A percentile compares a stretch with the other conserved stretches of the same genome.
Evolutionary conservation across 2,888 invertebrate genomes (phyloP).

Genomic region (Patella depressa): DNA sequence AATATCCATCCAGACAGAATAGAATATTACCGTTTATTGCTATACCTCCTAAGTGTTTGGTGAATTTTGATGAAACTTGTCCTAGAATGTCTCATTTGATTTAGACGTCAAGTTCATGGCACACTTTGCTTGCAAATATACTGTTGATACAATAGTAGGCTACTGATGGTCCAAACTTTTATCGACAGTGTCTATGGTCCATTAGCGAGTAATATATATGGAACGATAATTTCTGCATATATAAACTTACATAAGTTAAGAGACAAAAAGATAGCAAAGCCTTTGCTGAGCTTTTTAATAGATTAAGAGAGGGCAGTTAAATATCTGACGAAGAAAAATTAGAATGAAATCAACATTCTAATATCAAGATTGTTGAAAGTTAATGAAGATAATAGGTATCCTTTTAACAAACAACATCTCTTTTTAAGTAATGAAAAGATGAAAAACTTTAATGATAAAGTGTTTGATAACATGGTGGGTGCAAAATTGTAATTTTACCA

Average conservation of each 20-base stretch:
- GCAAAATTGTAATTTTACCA: background rate
- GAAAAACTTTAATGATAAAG: background rate
- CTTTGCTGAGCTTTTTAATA: constrained; percentile 29
- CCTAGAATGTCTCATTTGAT: too few species aligned
- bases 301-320: constrained; percentile 38
- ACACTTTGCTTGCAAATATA: too few species aligned
- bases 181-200: too few species aligned
- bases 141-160: too few species aligned
- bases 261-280: constrained; percentile 6
- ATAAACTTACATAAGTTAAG: constrained; percentile 39
- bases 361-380: background rate
- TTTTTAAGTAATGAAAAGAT: background rate
- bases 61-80: too few species aligned
- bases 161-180: too few species aligned
- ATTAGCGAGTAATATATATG: too few species aligned
- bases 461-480: background rate
- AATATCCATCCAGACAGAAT: too few species aligned
- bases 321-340: background rate
- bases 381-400: background rate
- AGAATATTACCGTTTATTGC: too few species aligned
- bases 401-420: background rate
- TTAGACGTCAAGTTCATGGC: too few species aligned
- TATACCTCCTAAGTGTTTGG: too few species aligned
- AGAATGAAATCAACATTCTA: background rate
- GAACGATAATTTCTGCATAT: constrained; percentile 31